These are phyloP conservation scores for Orgyia antiqua DNA, from an alignment of 2,888 invertebrate genomes.

Conservation along the genomic window DNA sequence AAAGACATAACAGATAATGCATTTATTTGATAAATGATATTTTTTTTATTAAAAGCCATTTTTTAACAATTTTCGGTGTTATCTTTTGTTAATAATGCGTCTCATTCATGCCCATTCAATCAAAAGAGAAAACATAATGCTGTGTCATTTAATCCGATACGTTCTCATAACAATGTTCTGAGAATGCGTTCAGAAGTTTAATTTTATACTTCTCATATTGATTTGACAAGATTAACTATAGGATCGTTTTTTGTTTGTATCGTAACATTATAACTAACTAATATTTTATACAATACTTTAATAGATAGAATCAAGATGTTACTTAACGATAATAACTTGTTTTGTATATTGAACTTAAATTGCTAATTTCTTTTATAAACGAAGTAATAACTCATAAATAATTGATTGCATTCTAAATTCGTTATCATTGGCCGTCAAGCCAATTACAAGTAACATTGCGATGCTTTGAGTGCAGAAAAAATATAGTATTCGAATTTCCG, in stretches of 20 bases:
- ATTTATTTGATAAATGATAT: conserved; percentile 74
- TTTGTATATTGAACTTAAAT: too few species aligned
- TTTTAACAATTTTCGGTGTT: conserved; percentile 19
- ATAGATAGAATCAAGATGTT: too few species aligned
- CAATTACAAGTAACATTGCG: conserved; percentile 73
- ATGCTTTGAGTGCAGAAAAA: conserved; percentile 70
- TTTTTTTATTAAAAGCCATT: conserved; percentile 32
- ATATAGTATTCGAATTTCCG: conserved; percentile 74
- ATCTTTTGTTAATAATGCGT: conserved; percentile 45
- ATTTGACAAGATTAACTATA: conserved; percentile 46
- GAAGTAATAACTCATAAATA: conserved; percentile 40
- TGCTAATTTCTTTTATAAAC: conserved; percentile 14
- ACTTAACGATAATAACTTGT: background rate
- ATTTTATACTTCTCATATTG: conserved; percentile 47
- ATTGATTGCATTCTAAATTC: conserved; percentile 59
- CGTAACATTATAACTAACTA: too few species aligned
- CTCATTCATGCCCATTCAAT: conserved; percentile 52
- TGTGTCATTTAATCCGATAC: conserved; percentile 47
- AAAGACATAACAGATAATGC: conserved; percentile 68
- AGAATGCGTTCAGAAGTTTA: conserved; percentile 44
- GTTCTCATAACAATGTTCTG: conserved; percentile 47
- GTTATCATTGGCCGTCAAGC: conserved; percentile 63
- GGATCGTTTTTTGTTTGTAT: too few species aligned
- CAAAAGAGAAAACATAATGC: conserved; percentile 46
- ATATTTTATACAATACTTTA: too few species aligned